Conservation (phyloP, 2,797 vertebrate genomes). For the Channa striata region DNA sequence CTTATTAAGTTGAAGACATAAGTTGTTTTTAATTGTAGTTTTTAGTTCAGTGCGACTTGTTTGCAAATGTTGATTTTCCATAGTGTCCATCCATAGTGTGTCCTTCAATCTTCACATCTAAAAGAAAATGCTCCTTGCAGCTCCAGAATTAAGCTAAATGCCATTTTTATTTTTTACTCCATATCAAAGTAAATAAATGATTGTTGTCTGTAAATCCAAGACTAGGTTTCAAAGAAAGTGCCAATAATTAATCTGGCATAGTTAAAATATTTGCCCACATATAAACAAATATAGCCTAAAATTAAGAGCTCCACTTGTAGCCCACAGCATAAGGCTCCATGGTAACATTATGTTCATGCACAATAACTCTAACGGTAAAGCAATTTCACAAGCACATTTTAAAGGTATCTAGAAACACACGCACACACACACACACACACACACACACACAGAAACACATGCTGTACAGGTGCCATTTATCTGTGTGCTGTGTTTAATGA, state of each 20-base stretch:
- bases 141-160: too few species aligned
- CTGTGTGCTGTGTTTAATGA: conserved; percentile 41
- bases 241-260: not conserved
- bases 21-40: not conserved
- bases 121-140: too few species aligned
- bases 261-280: not conserved
- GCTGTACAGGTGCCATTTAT: conserved; percentile 6
- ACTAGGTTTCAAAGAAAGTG: not conserved
- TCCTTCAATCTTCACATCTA: too few species aligned
- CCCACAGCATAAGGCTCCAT: too few species aligned
- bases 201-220: not conserved
- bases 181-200: not conserved
- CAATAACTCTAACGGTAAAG: not conserved
- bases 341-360: not conserved
- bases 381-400: not conserved
- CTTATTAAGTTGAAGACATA: not conserved
- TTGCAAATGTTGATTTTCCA: too few species aligned
- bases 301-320: not conserved
- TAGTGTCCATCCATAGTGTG: too few species aligned
- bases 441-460: not conserved
- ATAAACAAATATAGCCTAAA: not conserved
- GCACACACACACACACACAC: not conserved
- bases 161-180: not conserved
- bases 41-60: not conserved
- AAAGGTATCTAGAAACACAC: not conserved